phyloP scores from a whole-genome alignment of 2,113 vertebrate genomes.

The Aegithalos caudatus region DNA sequence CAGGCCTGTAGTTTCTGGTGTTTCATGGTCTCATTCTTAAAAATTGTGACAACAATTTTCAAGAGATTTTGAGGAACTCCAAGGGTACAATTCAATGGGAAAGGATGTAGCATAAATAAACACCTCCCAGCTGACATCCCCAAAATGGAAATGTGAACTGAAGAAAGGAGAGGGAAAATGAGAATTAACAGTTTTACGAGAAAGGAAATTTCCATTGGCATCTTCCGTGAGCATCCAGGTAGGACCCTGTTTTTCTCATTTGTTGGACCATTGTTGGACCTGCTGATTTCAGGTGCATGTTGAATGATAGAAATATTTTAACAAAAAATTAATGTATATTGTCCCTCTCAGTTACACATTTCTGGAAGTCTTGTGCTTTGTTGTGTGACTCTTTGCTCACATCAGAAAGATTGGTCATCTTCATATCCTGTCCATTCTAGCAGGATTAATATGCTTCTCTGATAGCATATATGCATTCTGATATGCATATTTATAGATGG shows the following conservation, averaged over 20 bases:
- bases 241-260: not conserved
- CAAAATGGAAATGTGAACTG: not conserved
- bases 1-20: not conserved
- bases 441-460: not conserved
- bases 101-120: not conserved
- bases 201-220: not conserved
- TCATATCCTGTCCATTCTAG: not conserved
- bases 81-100: not conserved
- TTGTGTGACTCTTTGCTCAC: not conserved
- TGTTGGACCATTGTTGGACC: not conserved
- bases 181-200: not conserved
- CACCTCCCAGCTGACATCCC: not conserved
- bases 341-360: not conserved
- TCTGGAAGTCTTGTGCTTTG: not conserved
- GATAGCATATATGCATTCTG: not conserved
- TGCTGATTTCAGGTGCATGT: not conserved
- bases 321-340: not conserved
- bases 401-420: not conserved
- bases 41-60: not conserved
- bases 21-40: too few relatives aligned
- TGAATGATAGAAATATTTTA: not conserved
- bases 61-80: not conserved
- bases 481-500: not conserved
- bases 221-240: not conserved
- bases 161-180: not conserved